These are phyloP conservation scores for Zaprionus gabonicus DNA, from an alignment of 1,140 invertebrate species.

Conservation along the genomic window DNA sequence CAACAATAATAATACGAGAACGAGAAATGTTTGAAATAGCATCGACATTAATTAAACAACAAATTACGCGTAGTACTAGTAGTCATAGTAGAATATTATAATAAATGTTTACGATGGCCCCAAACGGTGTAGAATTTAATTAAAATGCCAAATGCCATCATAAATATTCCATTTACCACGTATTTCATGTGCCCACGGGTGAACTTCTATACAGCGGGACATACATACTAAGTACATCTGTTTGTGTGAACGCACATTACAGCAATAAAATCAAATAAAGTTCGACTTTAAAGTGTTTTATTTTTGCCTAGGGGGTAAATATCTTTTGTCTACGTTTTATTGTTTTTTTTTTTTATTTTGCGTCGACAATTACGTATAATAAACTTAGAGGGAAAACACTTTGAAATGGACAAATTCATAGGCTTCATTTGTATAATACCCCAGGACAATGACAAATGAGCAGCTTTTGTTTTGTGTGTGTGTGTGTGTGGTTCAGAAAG, in stretches of 20 bases:
- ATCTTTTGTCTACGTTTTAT: constrained; percentile 7
- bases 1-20: constrained; percentile 29
- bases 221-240: constrained; percentile 2
- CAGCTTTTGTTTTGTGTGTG: constrained; percentile 49
- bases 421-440: constrained; percentile 43
- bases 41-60: constrained; percentile 76
- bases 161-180: constrained; percentile 66
- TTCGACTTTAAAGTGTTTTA: constrained; percentile 25
- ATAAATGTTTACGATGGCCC: constrained; percentile 57
- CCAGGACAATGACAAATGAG: constrained; percentile 69
- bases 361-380: constrained; percentile 43
- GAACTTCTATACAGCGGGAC: background rate
- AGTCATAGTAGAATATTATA: constrained; percentile 33
- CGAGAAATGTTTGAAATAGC: constrained; percentile 9
- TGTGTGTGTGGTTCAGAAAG: constrained; percentile 39
- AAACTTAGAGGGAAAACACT: constrained; percentile 29
- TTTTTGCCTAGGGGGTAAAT: background rate
- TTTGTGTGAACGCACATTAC: constrained; percentile 1
- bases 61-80: constrained; percentile 61
- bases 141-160: constrained; percentile 75
- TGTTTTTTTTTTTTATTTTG: constrained; percentile 11
- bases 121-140: constrained; percentile 63
- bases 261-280: constrained; percentile 42
- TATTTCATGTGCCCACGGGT: constrained; percentile 26
- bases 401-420: constrained; percentile 43